Base-by-base conservation (phyloP, 2,888 invertebrate genomes). In the Spodoptera littoralis region DNA sequence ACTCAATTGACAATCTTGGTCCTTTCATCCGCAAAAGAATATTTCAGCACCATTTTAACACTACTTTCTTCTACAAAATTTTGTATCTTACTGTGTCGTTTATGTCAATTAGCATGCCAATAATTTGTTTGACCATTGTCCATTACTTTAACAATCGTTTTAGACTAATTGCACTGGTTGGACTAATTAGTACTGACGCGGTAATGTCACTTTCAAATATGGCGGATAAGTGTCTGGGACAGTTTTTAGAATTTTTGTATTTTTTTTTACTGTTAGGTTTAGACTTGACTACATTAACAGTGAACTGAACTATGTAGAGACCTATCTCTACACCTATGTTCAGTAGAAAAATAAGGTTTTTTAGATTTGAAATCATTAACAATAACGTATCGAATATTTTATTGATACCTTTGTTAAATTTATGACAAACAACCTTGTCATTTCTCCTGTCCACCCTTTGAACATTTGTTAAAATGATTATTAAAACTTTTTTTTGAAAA, bases 81-180 rank as follows among this genome's bases (percentile, higher is more conserved):
- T 44, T 13, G 48, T 49, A 45, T 30, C 67, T 45, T 27, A 44
- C 60, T 53, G 47, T 4, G 11, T 42, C n/a, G 41, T 18, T 18
- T 8, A 62, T 52, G 41, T 48, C 48, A 41, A 56, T 76, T 59
- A 65, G 77, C n/a, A 76, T 59, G 45, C 66, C 73, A 73, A 76
- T 71, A 66, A 65, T 11, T 53, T 52, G 54, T 50, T 66, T 55
- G 42, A 43, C 13, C 49, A 73, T 60, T 55, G 68, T 58, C 49
- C 49, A 67, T 73, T 73, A 73, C 53, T 27, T 70, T 53, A 69
- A 64, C 46, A 65, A 63, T 70, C 58, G 48, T 80, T 81, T 80
- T 57, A 46, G 61, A 69, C 81, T 88, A 88, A 90, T 87, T 84
- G 63, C 55, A 71, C 77, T 59, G 66, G 74, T 82, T 81, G 64